Base-by-base conservation (phyloP, 2,797 vertebrate genomes). In the Bradypus variegatus region DNA sequence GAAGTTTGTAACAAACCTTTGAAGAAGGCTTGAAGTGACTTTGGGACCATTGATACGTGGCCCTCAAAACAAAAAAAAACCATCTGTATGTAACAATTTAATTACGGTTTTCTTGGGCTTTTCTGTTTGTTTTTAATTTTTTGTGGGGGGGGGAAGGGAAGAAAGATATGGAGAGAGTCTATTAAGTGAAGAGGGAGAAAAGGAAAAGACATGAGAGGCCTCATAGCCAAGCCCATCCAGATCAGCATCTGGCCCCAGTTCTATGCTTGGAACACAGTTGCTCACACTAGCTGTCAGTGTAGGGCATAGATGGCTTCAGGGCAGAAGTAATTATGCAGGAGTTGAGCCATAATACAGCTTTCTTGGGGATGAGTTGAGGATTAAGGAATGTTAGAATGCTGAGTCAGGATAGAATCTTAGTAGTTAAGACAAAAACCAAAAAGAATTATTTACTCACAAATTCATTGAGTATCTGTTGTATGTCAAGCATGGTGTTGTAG, bases 1-100 rank as follows among this genome's bases (percentile, higher is more conserved):
- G 72, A 75, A 93, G 41, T 81, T 93, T 36, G 48, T 91, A 93
- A 91, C 53, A 79, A 60, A 75, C 48, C 50, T 82, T 93, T 75
- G 72, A 65, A 93, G 67, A 90, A 91, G 48, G 25, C 27, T 21
- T 62, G 8, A 38, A 92, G 41, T 86, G 86, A 76, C 25, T 62
- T 91, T 92, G 48, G 77, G 48, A 36, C 15, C 45, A 69, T 50
- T 87, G 53, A 93, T 29, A 69, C 62, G 69, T 91, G 84, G n/a
- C 29, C 31, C 19, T 78, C 23, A 60, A 82, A 82, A 53, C 60
- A 73, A 55, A 36, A 19, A 77, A 55, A 6, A 11, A 36, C 10
- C 5, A 64, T 11, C 18, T 70, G 15, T 65, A 14, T 48, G 53
- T 62, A 80, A 81, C 36, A 83, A 83, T 8, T 73, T 86, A 76